Percentiles rank a stretch among this genome's conserved stretches.
Evolutionary conservation across 2,888 invertebrate genomes (phyloP).

Genomic region (Strigamia maritima): DNA sequence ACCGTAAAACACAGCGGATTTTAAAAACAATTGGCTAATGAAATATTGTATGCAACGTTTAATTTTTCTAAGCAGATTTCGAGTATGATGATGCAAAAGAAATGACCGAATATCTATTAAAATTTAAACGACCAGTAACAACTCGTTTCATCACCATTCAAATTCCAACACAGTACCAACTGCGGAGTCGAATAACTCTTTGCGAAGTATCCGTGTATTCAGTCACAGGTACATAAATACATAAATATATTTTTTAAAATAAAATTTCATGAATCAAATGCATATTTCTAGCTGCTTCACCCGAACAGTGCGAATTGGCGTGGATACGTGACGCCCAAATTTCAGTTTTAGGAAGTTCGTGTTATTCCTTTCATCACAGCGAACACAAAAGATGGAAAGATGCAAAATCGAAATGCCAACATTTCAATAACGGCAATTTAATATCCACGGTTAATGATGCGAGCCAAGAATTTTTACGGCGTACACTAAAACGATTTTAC

Average conservation of each 20-base stretch:
- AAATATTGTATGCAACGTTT: neutral
- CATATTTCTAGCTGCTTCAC: slow-evolving; percentile 1
- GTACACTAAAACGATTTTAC: neutral
- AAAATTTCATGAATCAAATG: neutral
- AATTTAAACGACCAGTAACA: neutral
- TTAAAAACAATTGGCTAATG: neutral
- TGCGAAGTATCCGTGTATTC: slow-evolving; percentile 33
- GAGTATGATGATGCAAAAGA: neutral
- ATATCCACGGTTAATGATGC: neutral
- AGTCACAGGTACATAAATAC: neutral
- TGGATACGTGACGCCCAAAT: neutral
- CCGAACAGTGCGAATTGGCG: neutral
- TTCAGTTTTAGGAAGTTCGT: neutral
- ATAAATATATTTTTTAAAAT: neutral
- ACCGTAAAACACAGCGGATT: neutral
- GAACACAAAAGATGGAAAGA: slow-evolving; percentile 26
- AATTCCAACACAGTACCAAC: neutral
- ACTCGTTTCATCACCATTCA: slow-evolving; percentile 6
- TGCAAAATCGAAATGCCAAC: neutral
- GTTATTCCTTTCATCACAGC: slow-evolving; percentile 16
- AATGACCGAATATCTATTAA: neutral
- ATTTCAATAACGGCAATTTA: slow-evolving; percentile 1
- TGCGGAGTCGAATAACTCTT: neutral
- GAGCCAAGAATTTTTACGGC: slow-evolving; percentile 17
- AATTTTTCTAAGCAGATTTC: neutral